phyloP scores from a whole-genome alignment of 2,113 vertebrate genomes.

The Mus spicilegus region DNA sequence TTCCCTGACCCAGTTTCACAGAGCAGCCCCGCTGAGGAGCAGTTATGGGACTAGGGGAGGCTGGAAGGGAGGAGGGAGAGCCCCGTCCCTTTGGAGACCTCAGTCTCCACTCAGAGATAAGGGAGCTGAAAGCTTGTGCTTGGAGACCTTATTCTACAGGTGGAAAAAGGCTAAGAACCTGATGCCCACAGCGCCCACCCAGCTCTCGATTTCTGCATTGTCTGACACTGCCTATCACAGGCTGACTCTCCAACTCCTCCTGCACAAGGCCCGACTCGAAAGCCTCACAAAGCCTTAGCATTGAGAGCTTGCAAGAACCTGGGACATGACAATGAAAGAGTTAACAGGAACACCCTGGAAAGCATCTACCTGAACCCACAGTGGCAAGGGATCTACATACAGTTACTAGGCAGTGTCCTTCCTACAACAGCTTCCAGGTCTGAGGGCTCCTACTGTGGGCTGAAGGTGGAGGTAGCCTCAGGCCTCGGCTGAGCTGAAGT shows the following conservation, averaged over 20 bases:
- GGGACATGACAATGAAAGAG: background rate
- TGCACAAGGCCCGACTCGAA: background rate
- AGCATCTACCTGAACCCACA: background rate
- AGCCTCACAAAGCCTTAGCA: background rate
- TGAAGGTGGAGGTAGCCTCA: background rate
- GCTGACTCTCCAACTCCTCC: background rate
- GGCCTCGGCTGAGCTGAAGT: background rate
- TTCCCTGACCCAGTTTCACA: background rate
- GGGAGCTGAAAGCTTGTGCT: background rate
- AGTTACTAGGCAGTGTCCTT: background rate
- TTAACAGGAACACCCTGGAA: accelerated
- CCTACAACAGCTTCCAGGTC: background rate
- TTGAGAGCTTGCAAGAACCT: background rate
- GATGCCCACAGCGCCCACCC: background rate
- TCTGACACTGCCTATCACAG: background rate
- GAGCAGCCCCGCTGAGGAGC: background rate
- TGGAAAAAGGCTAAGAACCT: background rate
- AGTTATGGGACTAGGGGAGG: background rate
- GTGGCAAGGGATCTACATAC: background rate
- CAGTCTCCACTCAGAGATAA: background rate
- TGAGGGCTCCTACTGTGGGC: background rate
- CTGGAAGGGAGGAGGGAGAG: background rate
- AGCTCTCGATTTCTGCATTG: background rate
- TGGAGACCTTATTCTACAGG: background rate
- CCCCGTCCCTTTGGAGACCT: background rate